phyloP scores from a whole-genome alignment of 2,797 vertebrate species.

The Petrocephalus sullivani region DNA sequence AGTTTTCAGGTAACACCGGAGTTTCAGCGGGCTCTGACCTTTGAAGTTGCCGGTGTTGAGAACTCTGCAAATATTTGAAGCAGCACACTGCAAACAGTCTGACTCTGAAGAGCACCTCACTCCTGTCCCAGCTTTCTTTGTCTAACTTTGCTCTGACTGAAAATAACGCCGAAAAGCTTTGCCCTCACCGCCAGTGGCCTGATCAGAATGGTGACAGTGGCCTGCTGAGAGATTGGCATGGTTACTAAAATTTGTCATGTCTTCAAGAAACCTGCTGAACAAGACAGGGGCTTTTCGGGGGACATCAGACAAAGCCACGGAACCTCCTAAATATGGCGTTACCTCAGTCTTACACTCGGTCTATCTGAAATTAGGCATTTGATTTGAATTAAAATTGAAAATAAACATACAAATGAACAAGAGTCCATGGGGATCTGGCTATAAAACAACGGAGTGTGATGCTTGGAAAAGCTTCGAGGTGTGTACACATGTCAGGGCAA shows the following conservation, averaged over 20 bases:
- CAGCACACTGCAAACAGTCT: constrained; percentile 16
- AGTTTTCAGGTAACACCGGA: constrained; percentile 18
- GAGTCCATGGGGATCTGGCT: not conserved
- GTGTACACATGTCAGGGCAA: not conserved
- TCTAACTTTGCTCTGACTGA: not conserved
- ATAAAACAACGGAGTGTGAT: not conserved
- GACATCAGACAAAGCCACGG: not conserved
- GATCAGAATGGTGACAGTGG: not conserved
- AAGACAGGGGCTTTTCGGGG: not conserved
- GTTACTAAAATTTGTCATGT: not conserved
- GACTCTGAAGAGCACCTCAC: not conserved
- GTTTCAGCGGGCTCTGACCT: constrained; percentile 15
- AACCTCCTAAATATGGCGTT: not conserved
- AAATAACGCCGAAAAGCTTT: not conserved
- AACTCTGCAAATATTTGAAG: constrained; percentile 22
- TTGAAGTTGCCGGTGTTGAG: constrained; percentile 10
- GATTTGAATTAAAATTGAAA: not conserved
- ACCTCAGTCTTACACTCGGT: not conserved
- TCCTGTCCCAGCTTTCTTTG: not conserved
- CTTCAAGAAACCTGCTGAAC: not conserved
- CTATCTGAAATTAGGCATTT: not conserved
- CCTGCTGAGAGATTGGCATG: not conserved
- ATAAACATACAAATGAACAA: not conserved
- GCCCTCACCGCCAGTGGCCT: not conserved
- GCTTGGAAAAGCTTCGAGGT: not conserved